These are phyloP conservation scores for Anastatus disparis DNA, from an alignment of 1,140 invertebrate genomes.

Conservation along the genomic window DNA sequence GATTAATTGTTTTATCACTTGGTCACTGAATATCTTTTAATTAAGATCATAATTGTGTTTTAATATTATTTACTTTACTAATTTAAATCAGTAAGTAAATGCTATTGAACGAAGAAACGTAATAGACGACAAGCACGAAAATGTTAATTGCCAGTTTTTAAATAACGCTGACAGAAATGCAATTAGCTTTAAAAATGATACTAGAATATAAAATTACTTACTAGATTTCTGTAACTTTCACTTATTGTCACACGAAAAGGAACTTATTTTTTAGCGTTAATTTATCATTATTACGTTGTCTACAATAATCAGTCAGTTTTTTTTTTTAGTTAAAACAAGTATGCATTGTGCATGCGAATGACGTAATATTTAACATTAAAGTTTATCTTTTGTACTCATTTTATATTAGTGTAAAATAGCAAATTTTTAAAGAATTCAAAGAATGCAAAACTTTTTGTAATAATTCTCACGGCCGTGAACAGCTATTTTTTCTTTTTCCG, in stretches of 20 bases:
- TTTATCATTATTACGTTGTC: conserved; percentile 21
- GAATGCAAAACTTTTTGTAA: not conserved
- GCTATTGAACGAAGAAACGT: too few species aligned
- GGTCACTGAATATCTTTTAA: too few species aligned
- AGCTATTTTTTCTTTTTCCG: too few species aligned
- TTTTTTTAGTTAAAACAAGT: too few species aligned
- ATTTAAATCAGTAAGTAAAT: too few species aligned
- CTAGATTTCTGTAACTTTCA: not conserved
- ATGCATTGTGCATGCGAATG: conserved; percentile 26
- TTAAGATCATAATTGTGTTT: too few species aligned
- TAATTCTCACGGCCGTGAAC: not conserved
- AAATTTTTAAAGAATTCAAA: not conserved
- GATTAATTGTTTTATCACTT: too few species aligned
- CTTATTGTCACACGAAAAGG: not conserved
- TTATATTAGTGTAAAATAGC: not conserved
- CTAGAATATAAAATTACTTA: too few species aligned
- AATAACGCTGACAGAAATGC: not conserved
- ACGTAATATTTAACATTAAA: conserved; percentile 27
- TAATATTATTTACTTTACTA: too few species aligned
- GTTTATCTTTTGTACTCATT: conserved; percentile 23
- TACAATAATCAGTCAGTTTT: conserved; percentile 15
- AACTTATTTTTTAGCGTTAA: conserved; percentile 10
- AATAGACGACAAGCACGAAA: too few species aligned
- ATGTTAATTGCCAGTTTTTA: too few species aligned
- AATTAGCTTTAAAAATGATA: too few species aligned